Evolutionary conservation across 2,113 vertebrate species (phyloP), one percentile per base, ranked within the genome.

Genomic region (Sebastes schlegelii): DNA sequence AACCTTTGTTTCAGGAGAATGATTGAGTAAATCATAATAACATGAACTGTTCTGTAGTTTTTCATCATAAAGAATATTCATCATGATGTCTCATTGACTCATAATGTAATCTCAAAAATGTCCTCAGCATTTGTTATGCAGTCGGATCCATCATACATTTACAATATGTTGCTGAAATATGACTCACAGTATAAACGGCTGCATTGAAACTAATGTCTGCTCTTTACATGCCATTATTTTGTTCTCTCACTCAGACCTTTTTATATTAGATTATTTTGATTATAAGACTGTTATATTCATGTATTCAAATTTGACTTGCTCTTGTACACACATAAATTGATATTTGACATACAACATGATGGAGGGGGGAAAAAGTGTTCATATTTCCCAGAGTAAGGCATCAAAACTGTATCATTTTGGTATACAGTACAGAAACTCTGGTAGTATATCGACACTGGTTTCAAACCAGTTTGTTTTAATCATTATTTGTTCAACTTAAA

Each of bases 221-320:
- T 73, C 21, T 75, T 74, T 54, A 34, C 40, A 21, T 21, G n/a
- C 6, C 48, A 9, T 17, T 40, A 1, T 55, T 76, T 45, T 46
- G 6, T 48, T 61, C 1, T 55, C 19, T 21, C 26, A 34, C 49
- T 61, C 68, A 57, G 11, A 66, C 55, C 40, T 42, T 7, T 64
- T 78, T 61, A 19, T 80, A 52, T 75, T 63, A 54, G 19, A 55
- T 74, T 64, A 79, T 77, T 68, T 26, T 16, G 54, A 46, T 66
- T 61, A 65, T 49, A 51, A 42, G 23, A 79, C 11, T 60, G 21
- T 34, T 34, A 34, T 4, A 34, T 34, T 34, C 34, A 34, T 34
- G 34, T 62, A 16, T 57, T 17, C 51, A 67, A 54, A 13, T 77
- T 55, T n/a, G 9, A 65, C 81, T 69, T 78, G 11, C 43, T 42